Evolutionary conservation across 2,797 vertebrate species (phyloP), one percentile per base, ranked within the genome.

Genomic region (Microtus obscurus): DNA sequence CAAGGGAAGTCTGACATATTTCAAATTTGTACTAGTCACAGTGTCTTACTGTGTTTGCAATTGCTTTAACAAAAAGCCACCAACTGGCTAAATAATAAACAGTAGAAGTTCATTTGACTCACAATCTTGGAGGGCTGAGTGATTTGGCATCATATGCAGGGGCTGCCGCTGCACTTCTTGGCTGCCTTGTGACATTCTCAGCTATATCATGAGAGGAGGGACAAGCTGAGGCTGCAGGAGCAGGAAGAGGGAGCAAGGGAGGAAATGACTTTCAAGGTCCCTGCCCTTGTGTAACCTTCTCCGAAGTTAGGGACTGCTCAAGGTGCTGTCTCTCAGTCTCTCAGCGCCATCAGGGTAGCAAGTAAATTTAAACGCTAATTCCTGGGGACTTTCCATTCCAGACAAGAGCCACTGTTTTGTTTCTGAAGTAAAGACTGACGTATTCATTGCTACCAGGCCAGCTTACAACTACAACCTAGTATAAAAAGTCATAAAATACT

Each of bases 351-450:
- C 48, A 23, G 8, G 21, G 1, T 85, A 29, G 25, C 40, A 37
- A 12, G 67, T 83, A 59, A 6, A 29, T 71, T 53, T 74, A 29
- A 87, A 9, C 65, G 4, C 31, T 19, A 63, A 16, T 80, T 53
- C 76, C 51, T 27, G 23, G 37, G 23, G 53, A 37, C 34, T 34
- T 10, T 40, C 25, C 51, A 25, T 78, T 56, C 76, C 17, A 56
- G 59, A 25, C 29, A 45, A 29, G 80, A 19, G 65, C 2, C 25
- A 91, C 61, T 86, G 13, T 78, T 89, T 90, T 93, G 23, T 90
- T 93, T 94, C 48, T 77, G 25, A 92, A 91, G 73, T 88, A 67
- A 76, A 92, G 56, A 14, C 29, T 77, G 88, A 82, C 83, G 16
- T 86, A 23, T 82, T 81, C 7, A 65, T 9, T 73, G 31, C 86